phyloP scores from a whole-genome alignment of 2,797 vertebrate genomes.

The Leptoclinus maculatus region DNA sequence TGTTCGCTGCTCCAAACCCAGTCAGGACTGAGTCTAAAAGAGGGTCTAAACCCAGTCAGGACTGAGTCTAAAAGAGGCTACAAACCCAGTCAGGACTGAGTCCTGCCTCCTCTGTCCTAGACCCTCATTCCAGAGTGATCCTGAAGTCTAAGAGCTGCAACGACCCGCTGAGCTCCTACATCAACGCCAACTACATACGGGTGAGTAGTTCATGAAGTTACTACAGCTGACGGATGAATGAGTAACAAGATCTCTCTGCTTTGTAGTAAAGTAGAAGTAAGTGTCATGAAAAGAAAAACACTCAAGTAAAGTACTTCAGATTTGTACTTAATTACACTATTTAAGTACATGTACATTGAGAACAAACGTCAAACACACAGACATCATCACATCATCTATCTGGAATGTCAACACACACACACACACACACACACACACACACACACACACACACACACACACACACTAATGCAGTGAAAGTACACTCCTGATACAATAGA shows the following conservation, averaged over 20 bases:
- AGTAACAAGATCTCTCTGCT: too few species aligned
- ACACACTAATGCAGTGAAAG: constrained; percentile 58
- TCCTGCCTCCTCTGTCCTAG: constrained; percentile 68
- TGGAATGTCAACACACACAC: neutral
- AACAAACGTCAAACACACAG: neutral
- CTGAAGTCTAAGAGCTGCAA: constrained; percentile 90
- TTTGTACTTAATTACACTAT: neutral
- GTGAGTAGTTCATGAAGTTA: constrained; percentile 65
- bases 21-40: neutral
- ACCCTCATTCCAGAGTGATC: constrained; percentile 94
- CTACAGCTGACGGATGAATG: too few species aligned
- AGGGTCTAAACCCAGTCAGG: neutral
- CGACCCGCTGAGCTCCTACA: constrained; percentile 92
- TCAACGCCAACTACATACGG: constrained; percentile 97
- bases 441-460: constrained; percentile 24
- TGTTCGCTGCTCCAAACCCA: neutral
- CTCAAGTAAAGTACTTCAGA: too few species aligned
- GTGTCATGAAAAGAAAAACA: too few species aligned
- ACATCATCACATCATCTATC: neutral
- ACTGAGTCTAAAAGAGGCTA: neutral
- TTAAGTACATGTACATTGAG: neutral
- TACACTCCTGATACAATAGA: constrained; percentile 63
- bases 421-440: constrained; percentile 6
- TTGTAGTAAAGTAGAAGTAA: too few species aligned
- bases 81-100: too few species aligned